A percentile compares a stretch with the other conserved stretches of the same genome.
Evolutionary conservation across 2,888 invertebrate genomes (phyloP).

Genomic region (Blastobasis adustella): DNA sequence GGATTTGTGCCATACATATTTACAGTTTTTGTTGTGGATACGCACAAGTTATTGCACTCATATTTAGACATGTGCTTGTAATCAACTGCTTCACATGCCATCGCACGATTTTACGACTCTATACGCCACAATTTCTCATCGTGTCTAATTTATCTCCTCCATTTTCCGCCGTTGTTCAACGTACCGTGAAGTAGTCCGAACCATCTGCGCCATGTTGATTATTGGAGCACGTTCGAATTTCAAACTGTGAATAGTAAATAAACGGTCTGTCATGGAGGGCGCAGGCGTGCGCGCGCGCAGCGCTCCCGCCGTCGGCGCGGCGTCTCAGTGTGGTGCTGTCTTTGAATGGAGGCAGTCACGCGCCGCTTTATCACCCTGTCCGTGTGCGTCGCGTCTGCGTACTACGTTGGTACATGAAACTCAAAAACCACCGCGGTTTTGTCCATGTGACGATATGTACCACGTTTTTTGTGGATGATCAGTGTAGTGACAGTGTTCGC

Average conservation of each 20-base stretch:
- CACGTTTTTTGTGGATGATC: constrained; percentile 18
- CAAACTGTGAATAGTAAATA: constrained; percentile 69
- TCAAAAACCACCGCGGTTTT: constrained; percentile 30
- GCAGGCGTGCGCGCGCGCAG: constrained; percentile 54
- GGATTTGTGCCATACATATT: constrained; percentile 4
- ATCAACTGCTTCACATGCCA: too few relatives aligned
- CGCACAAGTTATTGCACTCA: constrained; percentile 3
- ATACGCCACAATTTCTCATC: too few relatives aligned
- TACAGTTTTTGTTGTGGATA: constrained; percentile 13
- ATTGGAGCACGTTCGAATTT: constrained; percentile 63
- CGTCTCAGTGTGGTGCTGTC: constrained; percentile 56
- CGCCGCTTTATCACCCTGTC: constrained; percentile 31
- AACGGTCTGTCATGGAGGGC: constrained; percentile 54
- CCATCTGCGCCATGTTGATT: constrained; percentile 54
- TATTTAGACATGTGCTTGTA: not conserved
- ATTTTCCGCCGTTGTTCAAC: constrained; percentile 18
- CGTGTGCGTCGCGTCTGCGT: constrained; percentile 19
- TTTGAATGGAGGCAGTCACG: constrained; percentile 61
- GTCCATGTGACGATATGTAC: constrained; percentile 19
- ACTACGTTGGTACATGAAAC: constrained; percentile 15
- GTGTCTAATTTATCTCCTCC: not conserved
- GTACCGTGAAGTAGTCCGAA: constrained; percentile 29
- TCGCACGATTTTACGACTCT: too few relatives aligned
- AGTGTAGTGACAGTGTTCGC: constrained; percentile 34
- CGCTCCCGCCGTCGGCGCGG: constrained; percentile 23